Evolutionary conservation across 2,113 vertebrate genomes (phyloP).

Genomic region (Athene noctua): DNA sequence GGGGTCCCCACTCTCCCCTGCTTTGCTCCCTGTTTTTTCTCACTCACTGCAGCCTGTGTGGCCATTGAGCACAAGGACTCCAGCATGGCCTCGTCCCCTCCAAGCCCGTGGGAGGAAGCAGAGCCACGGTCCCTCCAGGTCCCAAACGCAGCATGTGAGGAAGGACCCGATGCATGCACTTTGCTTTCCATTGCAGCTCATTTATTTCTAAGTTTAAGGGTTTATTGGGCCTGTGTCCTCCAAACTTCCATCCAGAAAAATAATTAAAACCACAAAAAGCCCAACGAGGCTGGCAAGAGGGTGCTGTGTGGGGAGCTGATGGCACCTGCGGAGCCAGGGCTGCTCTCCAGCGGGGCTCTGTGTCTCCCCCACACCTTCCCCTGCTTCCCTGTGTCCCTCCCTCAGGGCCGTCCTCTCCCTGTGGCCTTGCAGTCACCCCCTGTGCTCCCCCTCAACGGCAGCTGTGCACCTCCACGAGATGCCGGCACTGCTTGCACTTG

Average conservation of each 20-base stretch:
- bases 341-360: not conserved
- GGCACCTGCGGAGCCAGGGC: not conserved
- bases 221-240: not conserved
- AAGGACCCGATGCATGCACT: not conserved
- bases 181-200: not conserved
- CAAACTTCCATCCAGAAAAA: not conserved
- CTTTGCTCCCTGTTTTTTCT: not conserved
- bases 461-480: constrained; percentile 74
- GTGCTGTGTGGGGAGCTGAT: not conserved
- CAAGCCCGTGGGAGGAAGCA: not conserved
- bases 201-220: not conserved
- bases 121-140: not conserved
- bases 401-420: not conserved
- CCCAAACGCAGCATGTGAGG: not conserved
- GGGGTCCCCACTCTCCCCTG: not conserved
- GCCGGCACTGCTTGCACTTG: constrained; percentile 77
- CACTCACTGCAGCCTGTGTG: rapidly evolving
- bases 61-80: not conserved
- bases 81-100: not conserved
- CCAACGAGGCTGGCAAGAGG: rapidly evolving
- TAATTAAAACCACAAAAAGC: not conserved
- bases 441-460: constrained; percentile 32
- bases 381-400: not conserved
- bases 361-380: not conserved
- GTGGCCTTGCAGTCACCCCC: not conserved